phyloP scores from a whole-genome alignment of 2,113 vertebrate species.

The Mohoua ochrocephala region DNA sequence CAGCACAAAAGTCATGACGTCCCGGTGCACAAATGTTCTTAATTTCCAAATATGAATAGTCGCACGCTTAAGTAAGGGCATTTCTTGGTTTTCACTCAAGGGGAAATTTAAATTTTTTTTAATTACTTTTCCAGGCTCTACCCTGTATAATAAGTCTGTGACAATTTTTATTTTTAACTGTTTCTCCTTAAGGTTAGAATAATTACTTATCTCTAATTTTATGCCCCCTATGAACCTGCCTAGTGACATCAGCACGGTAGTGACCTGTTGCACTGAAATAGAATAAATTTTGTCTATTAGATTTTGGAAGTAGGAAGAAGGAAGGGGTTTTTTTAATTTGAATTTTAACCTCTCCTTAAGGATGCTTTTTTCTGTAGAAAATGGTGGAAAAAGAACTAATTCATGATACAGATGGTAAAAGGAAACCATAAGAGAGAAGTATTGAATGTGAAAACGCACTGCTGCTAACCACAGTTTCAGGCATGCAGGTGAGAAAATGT shows the following conservation, averaged over 20 bases:
- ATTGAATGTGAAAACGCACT: background rate
- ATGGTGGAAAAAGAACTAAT: background rate
- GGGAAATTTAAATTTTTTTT: background rate
- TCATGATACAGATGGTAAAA: background rate
- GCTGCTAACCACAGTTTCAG: background rate
- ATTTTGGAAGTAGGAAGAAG: background rate
- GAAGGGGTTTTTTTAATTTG: background rate
- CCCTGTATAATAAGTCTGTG: background rate
- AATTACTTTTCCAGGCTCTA: background rate
- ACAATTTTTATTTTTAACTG: background rate
- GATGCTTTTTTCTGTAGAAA: background rate
- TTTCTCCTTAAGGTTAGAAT: background rate
- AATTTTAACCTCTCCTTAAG: background rate
- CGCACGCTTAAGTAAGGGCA: background rate
- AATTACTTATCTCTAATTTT: background rate
- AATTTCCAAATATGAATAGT: background rate
- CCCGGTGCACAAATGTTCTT: background rate
- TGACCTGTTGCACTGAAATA: background rate
- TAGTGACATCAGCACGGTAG: background rate
- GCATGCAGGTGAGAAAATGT: background rate
- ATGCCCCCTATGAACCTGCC: background rate
- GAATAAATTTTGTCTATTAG: background rate
- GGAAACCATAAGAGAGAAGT: background rate
- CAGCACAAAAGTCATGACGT: background rate
- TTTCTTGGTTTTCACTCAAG: background rate